Evolutionary conservation across 2,888 invertebrate genomes (phyloP).

Genomic region (Willowsia nigromaculata): DNA sequence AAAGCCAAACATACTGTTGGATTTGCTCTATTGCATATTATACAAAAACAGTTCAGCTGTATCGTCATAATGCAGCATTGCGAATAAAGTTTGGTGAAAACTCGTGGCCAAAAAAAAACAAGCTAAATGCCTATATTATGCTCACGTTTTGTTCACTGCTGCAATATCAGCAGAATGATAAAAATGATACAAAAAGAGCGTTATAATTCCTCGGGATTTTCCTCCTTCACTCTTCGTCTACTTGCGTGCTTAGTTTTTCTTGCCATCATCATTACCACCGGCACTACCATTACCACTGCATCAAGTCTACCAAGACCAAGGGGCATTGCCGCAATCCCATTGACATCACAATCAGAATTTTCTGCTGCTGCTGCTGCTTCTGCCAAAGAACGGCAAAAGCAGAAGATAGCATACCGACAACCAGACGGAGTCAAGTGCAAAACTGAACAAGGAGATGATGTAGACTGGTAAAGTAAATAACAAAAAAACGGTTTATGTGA

Average conservation of each 20-base stretch:
- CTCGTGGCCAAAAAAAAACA: constrained; percentile 27
- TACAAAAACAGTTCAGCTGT: not conserved
- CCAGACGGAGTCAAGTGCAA: constrained; percentile 63
- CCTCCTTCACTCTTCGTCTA: not conserved
- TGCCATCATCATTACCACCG: not conserved
- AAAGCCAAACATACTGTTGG: not conserved
- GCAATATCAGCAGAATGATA: constrained; percentile 2
- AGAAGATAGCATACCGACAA: not conserved
- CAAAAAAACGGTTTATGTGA: not conserved
- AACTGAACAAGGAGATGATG: constrained; percentile 71
- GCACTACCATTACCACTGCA: constrained; percentile 11
- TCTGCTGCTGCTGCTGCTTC: not conserved
- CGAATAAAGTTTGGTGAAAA: not conserved
- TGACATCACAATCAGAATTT: constrained; percentile 31
- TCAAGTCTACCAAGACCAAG: not conserved
- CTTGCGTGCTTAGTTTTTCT: constrained; percentile 46
- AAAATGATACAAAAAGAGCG: constrained; percentile 31
- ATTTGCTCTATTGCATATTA: not conserved
- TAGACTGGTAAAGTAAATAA: constrained; percentile 73
- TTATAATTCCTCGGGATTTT: constrained; percentile 45
- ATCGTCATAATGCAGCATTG: constrained; percentile 56
- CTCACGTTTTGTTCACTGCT: not conserved
- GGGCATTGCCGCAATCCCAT: constrained; percentile 39
- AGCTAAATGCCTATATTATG: not conserved
- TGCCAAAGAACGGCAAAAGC: not conserved